Conservation (phyloP, 2,888 invertebrate genomes). For the Eupithecia abbreviata region DNA sequence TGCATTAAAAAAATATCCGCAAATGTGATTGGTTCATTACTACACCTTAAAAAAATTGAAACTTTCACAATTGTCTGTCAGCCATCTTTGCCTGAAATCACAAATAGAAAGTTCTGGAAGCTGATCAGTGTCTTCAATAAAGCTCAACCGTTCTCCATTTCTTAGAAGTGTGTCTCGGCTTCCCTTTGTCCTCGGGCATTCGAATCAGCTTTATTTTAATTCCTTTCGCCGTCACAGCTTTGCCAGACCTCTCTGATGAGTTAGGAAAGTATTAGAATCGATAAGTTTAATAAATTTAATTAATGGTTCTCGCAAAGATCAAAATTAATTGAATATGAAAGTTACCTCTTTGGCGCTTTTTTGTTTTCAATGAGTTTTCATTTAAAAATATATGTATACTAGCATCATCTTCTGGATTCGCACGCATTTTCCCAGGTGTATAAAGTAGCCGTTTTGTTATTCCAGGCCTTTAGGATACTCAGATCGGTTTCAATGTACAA, state of each 20-base stretch:
- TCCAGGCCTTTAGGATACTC: background rate
- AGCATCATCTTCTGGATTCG: background rate
- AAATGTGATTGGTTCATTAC: too few species aligned
- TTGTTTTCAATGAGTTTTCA: background rate
- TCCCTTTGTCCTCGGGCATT: constrained; percentile 54
- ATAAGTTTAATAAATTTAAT: background rate
- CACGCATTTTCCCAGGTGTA: background rate
- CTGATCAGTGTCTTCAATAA: background rate
- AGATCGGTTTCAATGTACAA: background rate
- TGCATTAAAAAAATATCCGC: too few species aligned
- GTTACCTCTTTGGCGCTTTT: background rate
- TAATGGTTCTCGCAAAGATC: background rate
- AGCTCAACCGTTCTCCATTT: background rate
- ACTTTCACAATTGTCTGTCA: background rate
- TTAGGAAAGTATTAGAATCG: constrained; percentile 28
- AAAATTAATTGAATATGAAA: background rate
- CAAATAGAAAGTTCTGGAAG: background rate
- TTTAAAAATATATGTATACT: background rate
- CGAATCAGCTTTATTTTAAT: constrained; percentile 64
- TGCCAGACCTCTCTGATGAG: constrained; percentile 35
- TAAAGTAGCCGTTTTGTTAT: background rate
- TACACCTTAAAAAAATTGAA: background rate
- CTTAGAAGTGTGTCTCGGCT: constrained; percentile 56
- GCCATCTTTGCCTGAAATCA: background rate
- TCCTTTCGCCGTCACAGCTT: constrained; percentile 63